Percentiles rank a stretch among this genome's conserved stretches.
Evolutionary conservation across 1,140 invertebrate genomes (phyloP).

Genomic region (Epicauta chinensis): DNA sequence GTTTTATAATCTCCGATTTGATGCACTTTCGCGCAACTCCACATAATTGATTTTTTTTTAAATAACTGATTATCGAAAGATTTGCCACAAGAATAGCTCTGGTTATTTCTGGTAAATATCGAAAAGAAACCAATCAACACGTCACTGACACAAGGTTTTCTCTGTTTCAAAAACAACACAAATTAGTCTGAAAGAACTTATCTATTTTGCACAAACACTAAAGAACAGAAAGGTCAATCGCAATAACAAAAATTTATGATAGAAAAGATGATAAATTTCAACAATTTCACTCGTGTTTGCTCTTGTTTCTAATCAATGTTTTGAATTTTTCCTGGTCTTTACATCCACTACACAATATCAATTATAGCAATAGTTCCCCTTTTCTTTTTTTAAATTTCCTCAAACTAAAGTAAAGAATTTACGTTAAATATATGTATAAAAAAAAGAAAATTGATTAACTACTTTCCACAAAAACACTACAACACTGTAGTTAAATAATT

Average conservation of each 20-base stretch:
- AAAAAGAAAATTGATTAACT: constrained; percentile 18
- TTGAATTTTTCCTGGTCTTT: constrained; percentile 6
- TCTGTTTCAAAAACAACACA: constrained; percentile 12
- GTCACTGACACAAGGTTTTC: constrained; percentile 10
- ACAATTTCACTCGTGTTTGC: constrained; percentile 3
- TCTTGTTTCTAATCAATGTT: too few relatives aligned
- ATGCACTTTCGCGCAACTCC: background rate
- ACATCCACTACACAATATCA: constrained; percentile 15
- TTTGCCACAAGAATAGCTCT: too few relatives aligned
- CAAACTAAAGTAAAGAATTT: constrained; percentile 6
- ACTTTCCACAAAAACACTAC: constrained; percentile 28
- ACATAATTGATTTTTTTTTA: background rate
- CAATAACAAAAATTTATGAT: constrained; percentile 1
- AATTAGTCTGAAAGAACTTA: constrained; percentile 13
- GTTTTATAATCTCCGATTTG: too few relatives aligned
- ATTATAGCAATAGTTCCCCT: background rate
- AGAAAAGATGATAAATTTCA: constrained; percentile 2
- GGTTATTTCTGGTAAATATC: too few relatives aligned
- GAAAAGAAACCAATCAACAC: constrained; percentile 1
- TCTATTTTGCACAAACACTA: constrained; percentile 15
- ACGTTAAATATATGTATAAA: constrained; percentile 6
- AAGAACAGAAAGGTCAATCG: constrained; percentile 7
- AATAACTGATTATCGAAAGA: too few relatives aligned
- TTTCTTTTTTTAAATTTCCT: background rate
- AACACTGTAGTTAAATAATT: constrained; percentile 22